These are phyloP conservation scores for Mylabris sibirica DNA, from an alignment of 2,888 invertebrate genomes.

Conservation along the genomic window DNA sequence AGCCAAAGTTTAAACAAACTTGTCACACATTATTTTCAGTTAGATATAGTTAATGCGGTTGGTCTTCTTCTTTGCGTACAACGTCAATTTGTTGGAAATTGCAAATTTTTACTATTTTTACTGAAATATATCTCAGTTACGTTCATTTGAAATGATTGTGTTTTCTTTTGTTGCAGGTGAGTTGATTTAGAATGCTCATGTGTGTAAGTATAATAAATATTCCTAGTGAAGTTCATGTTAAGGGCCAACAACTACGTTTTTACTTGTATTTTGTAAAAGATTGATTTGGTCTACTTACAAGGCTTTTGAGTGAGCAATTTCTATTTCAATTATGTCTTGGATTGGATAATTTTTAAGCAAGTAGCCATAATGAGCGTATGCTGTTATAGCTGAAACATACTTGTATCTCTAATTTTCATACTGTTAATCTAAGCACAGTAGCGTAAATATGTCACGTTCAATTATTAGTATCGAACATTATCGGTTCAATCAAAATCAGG, in stretches of 20 bases:
- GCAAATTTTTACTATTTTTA: background rate
- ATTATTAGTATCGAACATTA: background rate
- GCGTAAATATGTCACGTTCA: too few species aligned
- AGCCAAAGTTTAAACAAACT: slow-evolving; percentile 11
- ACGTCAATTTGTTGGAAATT: background rate
- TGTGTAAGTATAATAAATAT: slow-evolving; percentile 1
- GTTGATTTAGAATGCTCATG: background rate
- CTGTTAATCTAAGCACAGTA: too few species aligned
- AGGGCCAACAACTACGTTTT: too few species aligned
- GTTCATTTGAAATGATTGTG: background rate
- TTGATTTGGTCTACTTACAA: too few species aligned
- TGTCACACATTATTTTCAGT: slow-evolving; percentile 6
- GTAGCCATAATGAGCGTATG: too few species aligned
- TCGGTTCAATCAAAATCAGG: background rate
- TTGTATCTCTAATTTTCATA: too few species aligned
- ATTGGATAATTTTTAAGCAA: too few species aligned
- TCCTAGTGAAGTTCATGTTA: too few species aligned
- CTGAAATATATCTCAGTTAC: background rate
- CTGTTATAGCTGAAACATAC: too few species aligned
- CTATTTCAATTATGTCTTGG: too few species aligned
- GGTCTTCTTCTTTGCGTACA: background rate
- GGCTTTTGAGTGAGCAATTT: too few species aligned
- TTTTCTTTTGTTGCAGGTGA: slow-evolving; percentile 18
- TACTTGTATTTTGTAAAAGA: too few species aligned
- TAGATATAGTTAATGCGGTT: background rate